Conservation (phyloP, 2,888 invertebrate genomes). For the Acleris sparsana region DNA sequence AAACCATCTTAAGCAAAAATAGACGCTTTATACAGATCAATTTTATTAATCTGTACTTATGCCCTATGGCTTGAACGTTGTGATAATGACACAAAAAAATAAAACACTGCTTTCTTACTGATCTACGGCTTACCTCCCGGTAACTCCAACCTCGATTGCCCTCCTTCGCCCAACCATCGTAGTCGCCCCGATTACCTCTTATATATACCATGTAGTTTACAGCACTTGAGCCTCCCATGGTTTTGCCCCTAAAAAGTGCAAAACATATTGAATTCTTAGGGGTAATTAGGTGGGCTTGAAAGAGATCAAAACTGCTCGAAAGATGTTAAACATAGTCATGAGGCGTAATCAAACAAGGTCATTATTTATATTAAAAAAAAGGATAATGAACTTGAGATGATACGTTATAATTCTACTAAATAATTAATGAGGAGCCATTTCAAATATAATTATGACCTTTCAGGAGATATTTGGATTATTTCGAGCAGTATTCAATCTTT, state of each 20-base stretch:
- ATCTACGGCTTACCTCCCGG: conserved; percentile 64
- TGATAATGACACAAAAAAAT: not conserved
- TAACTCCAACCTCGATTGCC: conserved; percentile 87
- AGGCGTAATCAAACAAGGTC: no score
- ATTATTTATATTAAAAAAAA: no score
- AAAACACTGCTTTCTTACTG: not conserved
- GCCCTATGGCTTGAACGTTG: not conserved
- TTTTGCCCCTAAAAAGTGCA: conserved; percentile 76
- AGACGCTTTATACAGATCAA: no score
- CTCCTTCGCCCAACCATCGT: conserved; percentile 85
- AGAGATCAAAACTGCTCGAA: conserved; percentile 16
- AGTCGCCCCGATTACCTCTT: conserved; percentile 84
- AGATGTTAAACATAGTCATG: no score
- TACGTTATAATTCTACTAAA: no score
- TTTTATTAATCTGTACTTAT: no score
- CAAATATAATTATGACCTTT: no score
- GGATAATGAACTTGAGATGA: no score
- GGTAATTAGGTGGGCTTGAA: not conserved
- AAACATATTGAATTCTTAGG: not conserved
- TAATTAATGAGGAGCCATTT: no score
- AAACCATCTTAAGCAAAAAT: no score
- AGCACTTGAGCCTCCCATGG: conserved; percentile 87
- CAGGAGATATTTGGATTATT: no score
- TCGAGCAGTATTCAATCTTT: conserved; percentile 14
- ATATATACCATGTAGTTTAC: conserved; percentile 88